Percentiles rank a stretch among this genome's conserved stretches.
Conservation (phyloP, 2,888 invertebrate species). For the Hydrotaea cyrtoneurina region DNA sequence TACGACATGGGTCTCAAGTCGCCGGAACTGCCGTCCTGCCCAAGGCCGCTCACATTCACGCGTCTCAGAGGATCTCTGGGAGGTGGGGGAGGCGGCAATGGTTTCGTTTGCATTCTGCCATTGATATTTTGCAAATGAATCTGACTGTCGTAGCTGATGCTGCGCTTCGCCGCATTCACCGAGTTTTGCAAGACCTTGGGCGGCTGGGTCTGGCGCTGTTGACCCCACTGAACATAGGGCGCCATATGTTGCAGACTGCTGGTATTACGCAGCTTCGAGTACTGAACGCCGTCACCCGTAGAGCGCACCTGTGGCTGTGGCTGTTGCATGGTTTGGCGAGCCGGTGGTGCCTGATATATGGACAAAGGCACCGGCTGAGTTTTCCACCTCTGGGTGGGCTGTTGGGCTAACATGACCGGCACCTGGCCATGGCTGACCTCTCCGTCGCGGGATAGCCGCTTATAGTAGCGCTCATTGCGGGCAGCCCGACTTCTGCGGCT, state of each 20-base stretch:
- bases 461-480: conserved; percentile 90
- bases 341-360: conserved; percentile 72
- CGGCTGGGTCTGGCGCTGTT: conserved; percentile 69
- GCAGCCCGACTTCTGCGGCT: conserved; percentile 87
- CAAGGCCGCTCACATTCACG: conserved; percentile 79
- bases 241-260: conserved; percentile 73
- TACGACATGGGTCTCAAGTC: conserved; percentile 82
- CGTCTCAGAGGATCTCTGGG: conserved; percentile 87
- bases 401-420: conserved; percentile 74
- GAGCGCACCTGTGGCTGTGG: conserved; percentile 47
- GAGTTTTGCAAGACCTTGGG: conserved; percentile 75
- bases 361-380: conserved; percentile 81
- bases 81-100: conserved; percentile 88
- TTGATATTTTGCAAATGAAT: conserved; percentile 77
- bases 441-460: conserved; percentile 87
- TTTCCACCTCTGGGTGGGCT: conserved; percentile 82
- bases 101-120: conserved; percentile 75
- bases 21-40: conserved; percentile 74
- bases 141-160: conserved; percentile 80
- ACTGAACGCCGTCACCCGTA: conserved; percentile 51
- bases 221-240: conserved; percentile 76
- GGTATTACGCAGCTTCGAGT: conserved; percentile 70
- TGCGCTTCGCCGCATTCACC: conserved; percentile 76
- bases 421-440: conserved; percentile 81
- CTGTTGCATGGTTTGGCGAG: conserved; percentile 52